A percentile compares a stretch with the other conserved stretches of the same genome.
Evolutionary conservation across 2,797 vertebrate genomes (phyloP).

Genomic region (Intellagama lesueurii): DNA sequence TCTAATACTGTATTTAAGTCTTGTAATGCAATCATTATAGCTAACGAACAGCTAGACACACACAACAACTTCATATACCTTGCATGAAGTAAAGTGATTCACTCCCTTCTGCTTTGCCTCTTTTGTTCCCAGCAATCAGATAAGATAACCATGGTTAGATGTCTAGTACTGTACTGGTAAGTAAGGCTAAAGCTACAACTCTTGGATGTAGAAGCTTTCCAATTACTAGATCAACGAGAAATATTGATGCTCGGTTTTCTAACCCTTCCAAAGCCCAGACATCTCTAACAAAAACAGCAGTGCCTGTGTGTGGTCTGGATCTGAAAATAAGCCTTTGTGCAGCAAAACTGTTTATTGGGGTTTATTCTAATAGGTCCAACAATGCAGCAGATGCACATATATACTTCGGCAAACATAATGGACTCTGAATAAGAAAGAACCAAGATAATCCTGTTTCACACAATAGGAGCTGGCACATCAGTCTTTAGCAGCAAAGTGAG

Average conservation of each 20-base stretch:
- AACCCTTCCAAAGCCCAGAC: not conserved
- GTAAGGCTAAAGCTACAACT: too few relatives aligned
- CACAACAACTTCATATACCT: not conserved
- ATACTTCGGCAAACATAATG: slow-evolving; percentile 18
- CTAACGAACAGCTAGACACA: not conserved
- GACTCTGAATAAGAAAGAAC: slow-evolving; percentile 26
- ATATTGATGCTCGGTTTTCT: not conserved
- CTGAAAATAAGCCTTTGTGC: not conserved
- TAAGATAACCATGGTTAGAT: not conserved
- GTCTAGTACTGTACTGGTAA: not conserved
- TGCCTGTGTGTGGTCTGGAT: not conserved
- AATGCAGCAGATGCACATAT: slow-evolving; percentile 12
- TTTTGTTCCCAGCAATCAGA: not conserved
- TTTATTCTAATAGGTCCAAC: not conserved
- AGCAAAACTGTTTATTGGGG: not conserved
- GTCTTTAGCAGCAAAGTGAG: not conserved
- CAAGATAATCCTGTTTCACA: slow-evolving; percentile 45
- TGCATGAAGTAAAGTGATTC: not conserved
- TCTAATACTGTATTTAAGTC: slow-evolving; percentile 7
- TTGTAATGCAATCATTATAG: not conserved
- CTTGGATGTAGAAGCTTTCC: too few relatives aligned
- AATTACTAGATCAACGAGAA: not conserved
- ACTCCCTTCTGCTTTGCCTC: not conserved
- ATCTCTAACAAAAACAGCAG: not conserved
- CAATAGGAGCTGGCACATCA: slow-evolving; percentile 40